Percentiles rank a stretch among this genome's conserved stretches.
phyloP scores from a whole-genome alignment of 2,113 vertebrate genomes.

The Alectura lathami region DNA sequence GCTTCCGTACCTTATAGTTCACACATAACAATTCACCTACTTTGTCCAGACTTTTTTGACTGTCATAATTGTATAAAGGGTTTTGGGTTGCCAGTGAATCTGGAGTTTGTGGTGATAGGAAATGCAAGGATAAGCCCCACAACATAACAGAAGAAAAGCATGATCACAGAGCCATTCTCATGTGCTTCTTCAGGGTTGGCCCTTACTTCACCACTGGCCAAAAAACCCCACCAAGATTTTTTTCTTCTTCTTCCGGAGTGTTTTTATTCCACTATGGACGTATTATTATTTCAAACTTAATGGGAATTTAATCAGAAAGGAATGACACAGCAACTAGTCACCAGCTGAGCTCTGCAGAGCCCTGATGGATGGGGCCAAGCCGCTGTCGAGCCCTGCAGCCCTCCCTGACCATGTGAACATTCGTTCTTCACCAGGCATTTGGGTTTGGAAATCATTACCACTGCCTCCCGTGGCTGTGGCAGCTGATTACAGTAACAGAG shows the following conservation, averaged over 20 bases:
- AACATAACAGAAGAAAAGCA: background rate
- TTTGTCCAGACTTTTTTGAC: background rate
- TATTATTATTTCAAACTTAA: slow-evolving; percentile 45
- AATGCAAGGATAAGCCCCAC: background rate
- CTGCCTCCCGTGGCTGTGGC: slow-evolving; percentile 26
- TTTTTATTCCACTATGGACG: background rate
- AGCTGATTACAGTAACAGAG: slow-evolving; percentile 50
- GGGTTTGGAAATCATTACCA: slow-evolving; percentile 40
- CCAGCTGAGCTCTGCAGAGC: slow-evolving; percentile 46
- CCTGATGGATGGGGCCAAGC: slow-evolving; percentile 21
- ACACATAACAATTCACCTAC: slow-evolving; percentile 2
- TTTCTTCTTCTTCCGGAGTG: slow-evolving; percentile 23
- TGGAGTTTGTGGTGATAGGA: background rate
- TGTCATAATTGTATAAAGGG: background rate
- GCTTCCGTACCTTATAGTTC: slow-evolving; percentile 26
- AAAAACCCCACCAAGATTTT: background rate
- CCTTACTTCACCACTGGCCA: background rate
- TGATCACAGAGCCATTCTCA: background rate
- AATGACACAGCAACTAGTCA: slow-evolving; percentile 39
- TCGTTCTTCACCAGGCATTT: slow-evolving; percentile 25
- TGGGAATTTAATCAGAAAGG: slow-evolving; percentile 61
- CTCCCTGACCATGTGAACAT: background rate
- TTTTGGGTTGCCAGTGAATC: background rate
- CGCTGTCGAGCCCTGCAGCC: slow-evolving; percentile 26
- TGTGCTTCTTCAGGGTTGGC: background rate